phyloP scores from a whole-genome alignment of 2,113 vertebrate species.

The Dermatemys mawii region DNA sequence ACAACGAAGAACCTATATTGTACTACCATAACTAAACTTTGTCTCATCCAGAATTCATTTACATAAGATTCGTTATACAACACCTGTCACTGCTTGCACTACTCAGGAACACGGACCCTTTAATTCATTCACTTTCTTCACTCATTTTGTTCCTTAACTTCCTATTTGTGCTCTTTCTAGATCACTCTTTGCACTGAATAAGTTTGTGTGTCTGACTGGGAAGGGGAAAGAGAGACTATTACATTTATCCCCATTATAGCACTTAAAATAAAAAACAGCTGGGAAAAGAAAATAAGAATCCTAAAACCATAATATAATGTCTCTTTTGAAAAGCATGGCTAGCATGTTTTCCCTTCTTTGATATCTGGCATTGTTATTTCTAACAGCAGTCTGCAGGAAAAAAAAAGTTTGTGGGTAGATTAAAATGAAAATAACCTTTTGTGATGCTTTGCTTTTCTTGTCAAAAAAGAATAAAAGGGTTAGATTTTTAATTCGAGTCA shows the following conservation, averaged over 20 bases:
- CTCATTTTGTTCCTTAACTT: not conserved
- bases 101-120: not conserved
- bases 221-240: not conserved
- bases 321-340: not conserved
- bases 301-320: not conserved
- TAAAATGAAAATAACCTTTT: conserved; percentile 16
- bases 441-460: conserved; percentile 1
- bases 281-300: conserved; percentile 8
- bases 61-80: not conserved
- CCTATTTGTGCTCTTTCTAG: not conserved
- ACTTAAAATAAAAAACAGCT: conserved; percentile 48
- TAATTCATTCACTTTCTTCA: not conserved
- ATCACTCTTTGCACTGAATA: not conserved
- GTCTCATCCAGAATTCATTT: not conserved
- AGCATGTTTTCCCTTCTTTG: not conserved
- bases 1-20: not conserved
- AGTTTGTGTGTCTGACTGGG: not conserved
- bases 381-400: not conserved
- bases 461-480: conserved; percentile 25
- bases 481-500: conserved; percentile 48
- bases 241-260: not conserved
- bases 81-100: not conserved
- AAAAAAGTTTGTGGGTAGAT: not conserved
- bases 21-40: not conserved
- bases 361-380: not conserved